phyloP scores from a whole-genome alignment of 2,797 vertebrate genomes.

The Rhinichthys osculus region DNA sequence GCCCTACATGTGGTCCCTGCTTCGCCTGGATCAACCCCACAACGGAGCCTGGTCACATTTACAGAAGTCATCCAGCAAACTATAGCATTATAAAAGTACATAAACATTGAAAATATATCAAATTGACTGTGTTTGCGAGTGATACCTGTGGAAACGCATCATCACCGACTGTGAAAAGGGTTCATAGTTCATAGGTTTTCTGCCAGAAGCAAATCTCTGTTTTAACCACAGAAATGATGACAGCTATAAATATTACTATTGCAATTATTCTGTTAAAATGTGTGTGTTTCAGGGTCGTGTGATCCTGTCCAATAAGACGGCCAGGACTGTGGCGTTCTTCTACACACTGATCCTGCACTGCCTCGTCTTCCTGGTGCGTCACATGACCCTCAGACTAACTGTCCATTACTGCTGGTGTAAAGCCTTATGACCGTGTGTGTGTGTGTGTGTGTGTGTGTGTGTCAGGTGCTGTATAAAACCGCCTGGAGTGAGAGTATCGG shows the following conservation, averaged over 20 bases:
- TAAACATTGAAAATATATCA: no score
- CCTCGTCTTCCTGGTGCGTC: slow-evolving; percentile 91
- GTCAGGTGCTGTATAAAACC: slow-evolving; percentile 93
- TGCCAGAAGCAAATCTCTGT: background rate
- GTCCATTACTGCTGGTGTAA: background rate
- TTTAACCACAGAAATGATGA: background rate
- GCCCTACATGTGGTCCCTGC: no score
- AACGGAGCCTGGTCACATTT: no score
- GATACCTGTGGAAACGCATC: background rate
- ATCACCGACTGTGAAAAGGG: background rate
- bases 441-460: slow-evolving; percentile 26
- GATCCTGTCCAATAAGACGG: slow-evolving; percentile 94
- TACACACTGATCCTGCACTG: slow-evolving; percentile 94
- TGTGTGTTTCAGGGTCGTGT: slow-evolving; percentile 83
- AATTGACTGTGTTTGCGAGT: no score
- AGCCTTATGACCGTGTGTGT: background rate
- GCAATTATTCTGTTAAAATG: background rate
- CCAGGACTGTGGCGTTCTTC: slow-evolving; percentile 95
- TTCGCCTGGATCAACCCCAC: no score
- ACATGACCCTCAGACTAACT: background rate
- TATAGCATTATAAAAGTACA: no score
- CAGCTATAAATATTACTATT: background rate
- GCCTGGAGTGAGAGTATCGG: slow-evolving; percentile 97
- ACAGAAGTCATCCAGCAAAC: no score
- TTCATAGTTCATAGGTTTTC: background rate